Evolutionary conservation across 2,797 vertebrate species (phyloP).

Genomic region (Pseudocheirus occidentalis): DNA sequence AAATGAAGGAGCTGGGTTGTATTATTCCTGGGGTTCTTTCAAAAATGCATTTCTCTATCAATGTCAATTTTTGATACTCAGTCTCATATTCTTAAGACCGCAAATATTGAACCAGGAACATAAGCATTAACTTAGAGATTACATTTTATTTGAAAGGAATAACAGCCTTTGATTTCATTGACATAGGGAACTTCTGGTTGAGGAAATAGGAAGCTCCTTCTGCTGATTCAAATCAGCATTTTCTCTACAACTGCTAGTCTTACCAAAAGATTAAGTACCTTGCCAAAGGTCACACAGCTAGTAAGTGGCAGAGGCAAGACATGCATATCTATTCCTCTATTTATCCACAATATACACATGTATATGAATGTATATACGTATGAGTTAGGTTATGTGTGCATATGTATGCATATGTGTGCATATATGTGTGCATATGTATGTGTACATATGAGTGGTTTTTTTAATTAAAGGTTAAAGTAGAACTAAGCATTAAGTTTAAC

Average conservation of each 20-base stretch:
- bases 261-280: not conserved
- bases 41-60: not conserved
- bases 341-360: too few relatives aligned
- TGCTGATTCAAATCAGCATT: not conserved
- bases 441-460: not conserved
- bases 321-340: not conserved
- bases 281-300: not conserved
- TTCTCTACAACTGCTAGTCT: not conserved
- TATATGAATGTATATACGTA: fast-evolving
- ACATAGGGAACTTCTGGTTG: not conserved
- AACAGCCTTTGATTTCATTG: not conserved
- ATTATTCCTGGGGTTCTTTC: not conserved
- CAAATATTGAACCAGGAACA: not conserved
- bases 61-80: not conserved
- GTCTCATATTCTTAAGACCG: not conserved
- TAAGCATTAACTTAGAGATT: not conserved
- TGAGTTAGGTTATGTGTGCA: not conserved
- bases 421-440: not conserved
- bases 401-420: not conserved
- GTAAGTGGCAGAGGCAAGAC: not conserved
- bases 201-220: not conserved
- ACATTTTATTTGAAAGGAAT: not conserved
- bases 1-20: not conserved
- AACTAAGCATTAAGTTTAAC: not conserved
- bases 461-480: not conserved